Evolutionary conservation across 2,113 vertebrate species (phyloP).

Genomic region (Antechinus stuartii): DNA sequence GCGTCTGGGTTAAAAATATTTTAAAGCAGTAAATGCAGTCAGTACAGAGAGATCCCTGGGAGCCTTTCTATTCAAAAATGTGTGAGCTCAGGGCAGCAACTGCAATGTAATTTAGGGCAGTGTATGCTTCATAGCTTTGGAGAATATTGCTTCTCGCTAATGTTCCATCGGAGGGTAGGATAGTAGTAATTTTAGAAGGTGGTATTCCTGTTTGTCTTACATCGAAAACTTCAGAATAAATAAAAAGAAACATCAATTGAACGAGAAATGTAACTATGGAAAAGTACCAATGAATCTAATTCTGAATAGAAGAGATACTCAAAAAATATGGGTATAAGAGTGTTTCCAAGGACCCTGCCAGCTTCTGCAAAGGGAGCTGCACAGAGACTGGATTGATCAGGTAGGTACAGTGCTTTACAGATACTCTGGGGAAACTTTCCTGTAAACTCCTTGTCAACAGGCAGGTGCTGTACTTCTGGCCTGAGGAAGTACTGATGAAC

Average conservation of each 20-base stretch:
- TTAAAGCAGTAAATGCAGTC: slow-evolving; percentile 85
- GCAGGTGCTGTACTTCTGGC: slow-evolving; percentile 30
- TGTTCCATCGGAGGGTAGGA: slow-evolving; percentile 82
- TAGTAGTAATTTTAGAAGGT: slow-evolving; percentile 85
- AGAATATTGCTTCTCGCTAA: slow-evolving; percentile 86
- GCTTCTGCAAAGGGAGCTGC: slow-evolving; percentile 59
- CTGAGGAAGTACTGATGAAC: background rate
- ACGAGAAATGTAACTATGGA: slow-evolving; percentile 73
- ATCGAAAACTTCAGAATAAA: slow-evolving; percentile 84
- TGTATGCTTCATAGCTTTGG: slow-evolving; percentile 85
- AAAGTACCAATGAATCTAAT: slow-evolving; percentile 78
- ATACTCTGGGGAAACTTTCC: slow-evolving; percentile 58
- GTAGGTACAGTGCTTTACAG: slow-evolving; percentile 64
- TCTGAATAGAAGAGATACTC: slow-evolving; percentile 70
- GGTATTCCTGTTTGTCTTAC: slow-evolving; percentile 84
- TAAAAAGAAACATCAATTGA: slow-evolving; percentile 77
- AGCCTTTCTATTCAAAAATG: slow-evolving; percentile 85
- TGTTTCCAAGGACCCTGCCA: slow-evolving; percentile 68
- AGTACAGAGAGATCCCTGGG: slow-evolving; percentile 81
- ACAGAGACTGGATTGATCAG: slow-evolving; percentile 64
- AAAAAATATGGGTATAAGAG: slow-evolving; percentile 59
- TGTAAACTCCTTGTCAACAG: slow-evolving; percentile 48
- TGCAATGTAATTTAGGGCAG: slow-evolving; percentile 87
- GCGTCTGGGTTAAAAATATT: slow-evolving; percentile 88
- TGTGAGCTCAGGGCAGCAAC: slow-evolving; percentile 82